Conservation (phyloP, 1,140 invertebrate species). For the Centruroides sculpturatus region DNA sequence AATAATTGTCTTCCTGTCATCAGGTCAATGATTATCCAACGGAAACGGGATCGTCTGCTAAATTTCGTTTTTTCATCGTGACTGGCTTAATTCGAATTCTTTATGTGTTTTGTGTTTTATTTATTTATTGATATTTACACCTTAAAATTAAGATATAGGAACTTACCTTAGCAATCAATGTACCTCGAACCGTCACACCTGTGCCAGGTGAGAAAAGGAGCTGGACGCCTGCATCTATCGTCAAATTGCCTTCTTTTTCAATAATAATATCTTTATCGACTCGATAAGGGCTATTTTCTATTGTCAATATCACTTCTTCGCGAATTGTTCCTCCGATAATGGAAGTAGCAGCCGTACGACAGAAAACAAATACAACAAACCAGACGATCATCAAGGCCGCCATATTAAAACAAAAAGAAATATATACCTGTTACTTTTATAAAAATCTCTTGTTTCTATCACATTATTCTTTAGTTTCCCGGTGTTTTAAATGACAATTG, state of each 20-base stretch:
- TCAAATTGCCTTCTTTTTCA: slow-evolving; percentile 50
- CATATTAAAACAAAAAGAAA: no score
- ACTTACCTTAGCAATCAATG: slow-evolving; percentile 68
- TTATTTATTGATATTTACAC: no score
- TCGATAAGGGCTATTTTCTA: slow-evolving; percentile 43
- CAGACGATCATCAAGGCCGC: no score
- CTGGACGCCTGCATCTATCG: slow-evolving; percentile 69
- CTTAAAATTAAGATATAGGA: slow-evolving; percentile 8
- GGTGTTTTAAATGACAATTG: no score
- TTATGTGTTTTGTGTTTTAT: no score
- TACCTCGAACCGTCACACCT: slow-evolving; percentile 73
- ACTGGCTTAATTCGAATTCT: not conserved
- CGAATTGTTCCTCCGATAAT: not conserved
- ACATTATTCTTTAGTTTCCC: no score
- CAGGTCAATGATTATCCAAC: not conserved
- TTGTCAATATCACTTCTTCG: not conserved
- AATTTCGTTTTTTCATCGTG: not conserved
- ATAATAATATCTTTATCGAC: slow-evolving; percentile 62
- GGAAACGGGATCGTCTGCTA: not conserved
- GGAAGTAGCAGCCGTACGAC: not conserved
- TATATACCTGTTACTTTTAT: no score
- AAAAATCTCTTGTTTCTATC: no score
- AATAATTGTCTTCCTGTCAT: not conserved
- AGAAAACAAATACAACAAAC: no score
- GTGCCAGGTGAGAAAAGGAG: slow-evolving; percentile 72